phyloP scores from a whole-genome alignment of 2,888 invertebrate genomes.

The Colostygia pectinataria region DNA sequence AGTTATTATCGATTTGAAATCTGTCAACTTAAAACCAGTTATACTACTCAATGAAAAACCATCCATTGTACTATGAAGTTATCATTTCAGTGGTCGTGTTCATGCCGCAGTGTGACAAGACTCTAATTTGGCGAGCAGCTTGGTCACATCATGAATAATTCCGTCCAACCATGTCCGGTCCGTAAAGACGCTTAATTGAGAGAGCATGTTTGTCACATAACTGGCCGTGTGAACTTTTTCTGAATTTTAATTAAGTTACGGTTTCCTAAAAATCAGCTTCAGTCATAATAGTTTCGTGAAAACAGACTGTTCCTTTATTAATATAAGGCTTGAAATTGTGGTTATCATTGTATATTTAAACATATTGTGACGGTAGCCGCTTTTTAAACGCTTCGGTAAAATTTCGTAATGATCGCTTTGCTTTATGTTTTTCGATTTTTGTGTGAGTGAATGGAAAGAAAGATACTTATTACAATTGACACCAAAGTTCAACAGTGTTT shows the following conservation, averaged over 20 bases:
- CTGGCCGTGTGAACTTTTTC: constrained; percentile 67
- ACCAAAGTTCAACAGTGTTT: not conserved
- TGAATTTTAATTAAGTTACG: constrained; percentile 49
- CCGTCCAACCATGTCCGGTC: constrained; percentile 61
- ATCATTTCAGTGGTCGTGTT: constrained; percentile 34
- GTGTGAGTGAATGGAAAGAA: constrained; percentile 15
- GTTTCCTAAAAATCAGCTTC: not conserved
- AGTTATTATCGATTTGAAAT: constrained; percentile 3
- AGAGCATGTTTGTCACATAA: constrained; percentile 67
- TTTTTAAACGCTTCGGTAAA: not conserved
- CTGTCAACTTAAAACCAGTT: constrained; percentile 11
- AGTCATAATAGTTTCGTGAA: not conserved
- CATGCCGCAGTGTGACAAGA: constrained; percentile 45
- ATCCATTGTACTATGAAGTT: constrained; percentile 29
- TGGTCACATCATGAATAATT: constrained; percentile 73
- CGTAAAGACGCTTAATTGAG: constrained; percentile 73
- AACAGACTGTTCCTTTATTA: not conserved
- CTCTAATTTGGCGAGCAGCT: constrained; percentile 51
- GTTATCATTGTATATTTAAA: no score
- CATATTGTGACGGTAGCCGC: not conserved
- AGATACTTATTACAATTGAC: constrained; percentile 17
- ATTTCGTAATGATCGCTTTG: constrained; percentile 34
- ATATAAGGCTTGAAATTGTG: no score
- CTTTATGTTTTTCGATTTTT: constrained; percentile 32
- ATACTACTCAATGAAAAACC: constrained; percentile 15